Evolutionary conservation across 2,888 invertebrate species (phyloP).

Genomic region (Lasius platythorax): DNA sequence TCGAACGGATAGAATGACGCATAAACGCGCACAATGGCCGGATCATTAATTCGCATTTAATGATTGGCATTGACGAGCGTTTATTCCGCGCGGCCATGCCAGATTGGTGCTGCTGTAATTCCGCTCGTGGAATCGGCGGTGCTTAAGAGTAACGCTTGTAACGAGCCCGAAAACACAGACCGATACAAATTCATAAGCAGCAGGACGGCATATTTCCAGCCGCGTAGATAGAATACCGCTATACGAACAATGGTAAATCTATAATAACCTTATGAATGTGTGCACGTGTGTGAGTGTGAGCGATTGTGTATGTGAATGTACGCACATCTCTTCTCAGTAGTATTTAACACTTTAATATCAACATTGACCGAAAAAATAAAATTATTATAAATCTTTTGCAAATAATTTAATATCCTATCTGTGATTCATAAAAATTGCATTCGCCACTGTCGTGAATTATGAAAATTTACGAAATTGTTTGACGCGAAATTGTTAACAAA

Average conservation of each 20-base stretch:
- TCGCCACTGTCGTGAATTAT: neutral
- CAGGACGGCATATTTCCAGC: constrained; percentile 3
- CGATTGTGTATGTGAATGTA: neutral
- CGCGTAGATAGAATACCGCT: neutral
- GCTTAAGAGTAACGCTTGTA: constrained; percentile 59
- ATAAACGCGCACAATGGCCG: constrained; percentile 62
- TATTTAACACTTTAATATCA: constrained; percentile 32
- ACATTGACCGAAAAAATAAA: constrained; percentile 61
- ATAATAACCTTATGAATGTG: neutral
- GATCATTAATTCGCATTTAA: constrained; percentile 77
- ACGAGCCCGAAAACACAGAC: constrained; percentile 45
- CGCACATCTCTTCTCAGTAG: neutral
- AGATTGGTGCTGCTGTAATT: constrained; percentile 61
- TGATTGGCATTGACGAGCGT: constrained; percentile 73
- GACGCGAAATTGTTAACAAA: neutral
- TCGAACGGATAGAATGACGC: constrained; percentile 67
- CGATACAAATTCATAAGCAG: constrained; percentile 52
- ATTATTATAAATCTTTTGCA: constrained; percentile 50
- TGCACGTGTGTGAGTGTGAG: neutral
- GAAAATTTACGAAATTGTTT: constrained; percentile 27
- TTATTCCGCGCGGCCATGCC: constrained; percentile 38
- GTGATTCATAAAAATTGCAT: neutral
- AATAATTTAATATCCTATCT: constrained; percentile 10
- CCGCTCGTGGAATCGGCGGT: constrained; percentile 55
- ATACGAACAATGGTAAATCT: constrained; percentile 19